Percentiles rank a stretch among this genome's conserved stretches.
phyloP scores from a whole-genome alignment of 2,113 vertebrate species.

The Megaptera novaeangliae region DNA sequence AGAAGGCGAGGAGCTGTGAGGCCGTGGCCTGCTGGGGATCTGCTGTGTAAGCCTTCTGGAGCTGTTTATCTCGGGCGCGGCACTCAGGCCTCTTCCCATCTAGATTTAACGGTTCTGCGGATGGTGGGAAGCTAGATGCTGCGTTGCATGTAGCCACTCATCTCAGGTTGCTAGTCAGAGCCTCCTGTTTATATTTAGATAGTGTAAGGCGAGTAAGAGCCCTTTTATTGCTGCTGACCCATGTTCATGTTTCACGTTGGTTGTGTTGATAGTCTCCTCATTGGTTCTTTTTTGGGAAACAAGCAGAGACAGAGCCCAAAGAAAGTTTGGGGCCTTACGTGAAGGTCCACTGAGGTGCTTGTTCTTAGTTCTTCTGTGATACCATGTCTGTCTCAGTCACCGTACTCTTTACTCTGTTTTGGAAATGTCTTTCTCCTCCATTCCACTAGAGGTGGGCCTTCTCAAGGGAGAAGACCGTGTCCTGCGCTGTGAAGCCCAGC shows the following conservation, averaged over 20 bases:
- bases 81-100: background rate
- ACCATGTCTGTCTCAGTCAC: background rate
- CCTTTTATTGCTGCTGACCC: slow-evolving; percentile 66
- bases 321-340: background rate
- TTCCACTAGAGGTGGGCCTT: background rate
- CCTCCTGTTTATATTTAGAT: slow-evolving; percentile 75
- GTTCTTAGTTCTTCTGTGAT: background rate
- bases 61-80: accelerated
- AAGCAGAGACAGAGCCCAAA: slow-evolving; percentile 36
- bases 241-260: slow-evolving; percentile 68
- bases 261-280: slow-evolving; percentile 53
- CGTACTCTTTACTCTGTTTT: background rate
- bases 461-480: background rate
- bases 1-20: background rate
- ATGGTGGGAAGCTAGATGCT: background rate
- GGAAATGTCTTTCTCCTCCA: background rate
- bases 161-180: slow-evolving; percentile 56
- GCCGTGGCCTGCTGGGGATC: accelerated
- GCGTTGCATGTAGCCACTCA: accelerated
- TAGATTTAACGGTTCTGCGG: background rate
- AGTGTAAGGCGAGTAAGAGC: slow-evolving; percentile 67
- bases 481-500: background rate
- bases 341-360: background rate
- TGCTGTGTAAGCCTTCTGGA: background rate
- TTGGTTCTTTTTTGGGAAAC: slow-evolving; percentile 71